phyloP scores from a whole-genome alignment of 2,797 vertebrate genomes.

The Phylloscopus collybita region DNA sequence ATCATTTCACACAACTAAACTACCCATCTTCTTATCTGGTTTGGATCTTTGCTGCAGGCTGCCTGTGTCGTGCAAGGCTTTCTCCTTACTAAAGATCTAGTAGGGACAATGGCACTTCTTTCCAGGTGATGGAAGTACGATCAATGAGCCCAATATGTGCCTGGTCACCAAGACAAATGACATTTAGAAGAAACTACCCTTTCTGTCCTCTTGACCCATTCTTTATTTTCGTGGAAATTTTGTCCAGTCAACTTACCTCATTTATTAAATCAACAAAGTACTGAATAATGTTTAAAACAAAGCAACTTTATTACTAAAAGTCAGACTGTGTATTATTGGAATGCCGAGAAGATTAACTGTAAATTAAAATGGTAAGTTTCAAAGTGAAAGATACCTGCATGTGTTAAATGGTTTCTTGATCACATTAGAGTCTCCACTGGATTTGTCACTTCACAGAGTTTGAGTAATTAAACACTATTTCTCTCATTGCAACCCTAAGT shows the following conservation, averaged over 20 bases:
- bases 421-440: neutral
- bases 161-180: accelerated
- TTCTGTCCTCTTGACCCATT: neutral
- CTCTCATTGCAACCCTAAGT: neutral
- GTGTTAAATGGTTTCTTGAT: constrained; percentile 25
- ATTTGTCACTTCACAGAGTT: neutral
- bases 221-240: neutral
- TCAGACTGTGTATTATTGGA: neutral
- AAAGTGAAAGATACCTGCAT: neutral
- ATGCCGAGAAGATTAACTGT: neutral
- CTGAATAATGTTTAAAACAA: accelerated
- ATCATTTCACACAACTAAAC: neutral
- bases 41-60: neutral
- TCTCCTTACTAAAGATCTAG: neutral
- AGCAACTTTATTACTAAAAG: neutral
- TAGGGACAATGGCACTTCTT: neutral
- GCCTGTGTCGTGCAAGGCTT: neutral
- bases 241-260: neutral
- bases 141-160: neutral
- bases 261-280: neutral
- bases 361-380: neutral
- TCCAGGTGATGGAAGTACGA: neutral
- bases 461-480: constrained; percentile 31
- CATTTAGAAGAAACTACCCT: neutral
- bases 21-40: neutral